Conservation (phyloP, 2,797 vertebrate genomes). For the Apogon hyalosoma region DNA sequence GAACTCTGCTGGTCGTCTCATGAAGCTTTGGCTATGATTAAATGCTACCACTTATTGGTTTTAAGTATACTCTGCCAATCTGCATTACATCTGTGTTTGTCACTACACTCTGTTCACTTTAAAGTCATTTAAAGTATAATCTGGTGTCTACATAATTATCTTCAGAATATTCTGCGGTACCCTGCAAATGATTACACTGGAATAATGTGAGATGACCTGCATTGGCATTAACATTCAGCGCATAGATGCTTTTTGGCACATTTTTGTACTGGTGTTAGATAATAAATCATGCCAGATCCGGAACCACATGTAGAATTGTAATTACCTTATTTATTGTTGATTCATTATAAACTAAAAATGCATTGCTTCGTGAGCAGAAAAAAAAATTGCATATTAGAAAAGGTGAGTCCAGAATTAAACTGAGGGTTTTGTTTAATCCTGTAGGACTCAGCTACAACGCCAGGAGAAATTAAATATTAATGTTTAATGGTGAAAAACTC, state of each 20-base stretch:
- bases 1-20: not conserved
- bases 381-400: not conserved
- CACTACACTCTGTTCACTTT: too few species aligned
- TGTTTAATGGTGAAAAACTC: conserved; percentile 2
- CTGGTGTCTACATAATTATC: not conserved
- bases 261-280: not conserved
- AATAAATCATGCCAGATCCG: not conserved
- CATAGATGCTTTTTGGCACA: too few species aligned
- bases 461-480: not conserved
- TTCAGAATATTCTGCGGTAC: not conserved
- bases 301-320: not conserved
- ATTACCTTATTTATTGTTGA: not conserved
- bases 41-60: conserved; percentile 12
- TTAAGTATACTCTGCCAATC: not conserved
- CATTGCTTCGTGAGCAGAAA: not conserved
- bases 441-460: not conserved
- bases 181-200: not conserved
- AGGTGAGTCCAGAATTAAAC: not conserved
- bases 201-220: not conserved
- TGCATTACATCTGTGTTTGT: too few species aligned
- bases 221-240: too few species aligned
- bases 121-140: not conserved
- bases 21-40: conserved; percentile 6
- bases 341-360: not conserved
- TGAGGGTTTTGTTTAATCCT: conserved; percentile 1